Evolutionary conservation across 1,140 invertebrate species (phyloP).

Genomic region (Amphibalanus amphitrite): DNA sequence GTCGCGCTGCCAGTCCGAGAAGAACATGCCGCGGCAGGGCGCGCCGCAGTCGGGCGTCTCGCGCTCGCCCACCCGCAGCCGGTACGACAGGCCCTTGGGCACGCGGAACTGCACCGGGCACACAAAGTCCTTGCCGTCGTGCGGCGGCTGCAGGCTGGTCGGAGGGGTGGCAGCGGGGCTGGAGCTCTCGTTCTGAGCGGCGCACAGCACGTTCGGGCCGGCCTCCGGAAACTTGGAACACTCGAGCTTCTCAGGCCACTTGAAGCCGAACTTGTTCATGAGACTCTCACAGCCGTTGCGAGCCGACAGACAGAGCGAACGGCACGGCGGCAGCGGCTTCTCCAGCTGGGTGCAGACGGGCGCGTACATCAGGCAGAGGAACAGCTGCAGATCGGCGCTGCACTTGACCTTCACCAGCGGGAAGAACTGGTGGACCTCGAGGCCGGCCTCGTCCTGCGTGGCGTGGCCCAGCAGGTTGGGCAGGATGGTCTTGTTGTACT

Average conservation of each 20-base stretch:
- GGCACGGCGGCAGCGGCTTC: slow-evolving; percentile 74
- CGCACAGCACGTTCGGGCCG: slow-evolving; percentile 51
- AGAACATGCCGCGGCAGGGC: slow-evolving; percentile 86
- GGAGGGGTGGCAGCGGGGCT: not conserved
- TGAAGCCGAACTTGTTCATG: slow-evolving; percentile 82
- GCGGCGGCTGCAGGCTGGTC: slow-evolving; percentile 9
- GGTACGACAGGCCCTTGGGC: slow-evolving; percentile 55
- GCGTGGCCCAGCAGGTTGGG: slow-evolving; percentile 84
- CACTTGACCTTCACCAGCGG: slow-evolving; percentile 93
- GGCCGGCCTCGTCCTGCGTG: slow-evolving; percentile 85
- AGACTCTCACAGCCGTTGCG: slow-evolving; percentile 70
- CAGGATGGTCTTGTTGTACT: slow-evolving; percentile 91
- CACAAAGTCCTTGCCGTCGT: slow-evolving; percentile 39
- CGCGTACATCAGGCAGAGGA: slow-evolving; percentile 87
- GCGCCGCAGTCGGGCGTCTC: slow-evolving; percentile 69
- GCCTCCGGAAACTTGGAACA: slow-evolving; percentile 75
- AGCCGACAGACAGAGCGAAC: slow-evolving; percentile 73
- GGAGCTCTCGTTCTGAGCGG: slow-evolving; percentile 31
- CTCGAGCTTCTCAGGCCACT: slow-evolving; percentile 83
- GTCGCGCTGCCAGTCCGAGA: slow-evolving; percentile 54
- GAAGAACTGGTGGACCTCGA: slow-evolving; percentile 83
- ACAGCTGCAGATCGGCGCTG: slow-evolving; percentile 82
- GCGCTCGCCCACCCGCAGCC: slow-evolving; percentile 61
- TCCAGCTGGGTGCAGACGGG: slow-evolving; percentile 91
- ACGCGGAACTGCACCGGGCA: slow-evolving; percentile 73